These are phyloP conservation scores for Varanus salvator DNA, from an alignment of 2,113 vertebrate genomes.

Conservation along the genomic window DNA sequence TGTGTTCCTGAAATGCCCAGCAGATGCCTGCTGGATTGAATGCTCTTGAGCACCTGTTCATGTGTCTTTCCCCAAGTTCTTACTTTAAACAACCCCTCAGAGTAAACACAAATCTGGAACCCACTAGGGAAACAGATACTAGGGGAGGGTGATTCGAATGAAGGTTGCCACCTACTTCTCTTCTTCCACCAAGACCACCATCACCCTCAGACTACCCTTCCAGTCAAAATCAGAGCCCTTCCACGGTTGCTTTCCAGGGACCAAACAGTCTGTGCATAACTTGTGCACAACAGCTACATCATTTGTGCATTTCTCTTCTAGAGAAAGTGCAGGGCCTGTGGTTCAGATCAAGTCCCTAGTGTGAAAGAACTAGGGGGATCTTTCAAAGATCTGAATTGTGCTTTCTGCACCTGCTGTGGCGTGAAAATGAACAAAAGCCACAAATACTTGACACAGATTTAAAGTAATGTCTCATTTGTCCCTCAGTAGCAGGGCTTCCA, in stretches of 20 bases:
- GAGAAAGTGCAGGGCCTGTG: too few relatives aligned
- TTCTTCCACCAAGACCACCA: background rate
- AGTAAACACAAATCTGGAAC: slow-evolving; percentile 12
- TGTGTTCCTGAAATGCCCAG: slow-evolving; percentile 65
- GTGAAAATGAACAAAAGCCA: too few relatives aligned
- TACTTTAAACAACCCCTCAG: slow-evolving; percentile 28
- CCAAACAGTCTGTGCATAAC: too few relatives aligned
- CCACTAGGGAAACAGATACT: background rate
- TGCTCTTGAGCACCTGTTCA: slow-evolving; percentile 62
- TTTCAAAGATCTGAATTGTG: too few relatives aligned
- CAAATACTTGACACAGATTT: too few relatives aligned
- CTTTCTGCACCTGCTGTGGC: too few relatives aligned
- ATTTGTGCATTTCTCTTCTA: too few relatives aligned
- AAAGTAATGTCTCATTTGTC: background rate
- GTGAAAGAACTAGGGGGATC: too few relatives aligned
- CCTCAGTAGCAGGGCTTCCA: background rate
- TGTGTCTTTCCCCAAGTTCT: slow-evolving; percentile 37
- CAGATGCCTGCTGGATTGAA: slow-evolving; percentile 68
- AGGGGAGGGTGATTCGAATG: background rate
- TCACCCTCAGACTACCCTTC: background rate
- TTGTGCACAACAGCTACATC: too few relatives aligned
- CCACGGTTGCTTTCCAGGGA: background rate
- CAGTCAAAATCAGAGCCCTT: background rate
- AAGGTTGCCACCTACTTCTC: background rate
- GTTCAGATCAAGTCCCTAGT: too few relatives aligned